phyloP scores from a whole-genome alignment of 1,140 invertebrate genomes.

The Calliopsis andreniformis region DNA sequence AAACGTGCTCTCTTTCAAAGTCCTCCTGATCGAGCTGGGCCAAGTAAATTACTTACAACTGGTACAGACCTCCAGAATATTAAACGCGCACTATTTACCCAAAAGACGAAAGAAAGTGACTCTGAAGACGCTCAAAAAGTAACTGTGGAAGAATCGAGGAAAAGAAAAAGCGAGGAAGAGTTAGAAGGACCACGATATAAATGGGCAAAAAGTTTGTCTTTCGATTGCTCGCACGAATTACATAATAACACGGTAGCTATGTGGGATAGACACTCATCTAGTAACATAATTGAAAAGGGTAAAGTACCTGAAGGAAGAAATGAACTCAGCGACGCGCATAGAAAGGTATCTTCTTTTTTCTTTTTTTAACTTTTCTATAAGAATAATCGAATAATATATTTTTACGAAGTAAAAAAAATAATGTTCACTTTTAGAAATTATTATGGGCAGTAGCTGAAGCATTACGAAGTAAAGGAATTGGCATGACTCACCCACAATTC shows the following conservation, averaged over 20 bases:
- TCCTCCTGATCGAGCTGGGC: constrained; percentile 78
- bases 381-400: too few relatives aligned
- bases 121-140: constrained; percentile 42
- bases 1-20: constrained; percentile 86
- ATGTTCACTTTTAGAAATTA: constrained; percentile 83
- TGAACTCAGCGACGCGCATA: constrained; percentile 84
- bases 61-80: constrained; percentile 77
- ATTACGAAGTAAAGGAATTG: constrained; percentile 84
- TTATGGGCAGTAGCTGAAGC: constrained; percentile 87
- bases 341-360: constrained; percentile 81
- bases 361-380: background rate
- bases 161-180: constrained; percentile 82
- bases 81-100: constrained; percentile 84
- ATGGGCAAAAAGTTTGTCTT: constrained; percentile 84
- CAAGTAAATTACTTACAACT: constrained; percentile 66
- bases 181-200: constrained; percentile 80
- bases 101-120: constrained; percentile 74
- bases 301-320: constrained; percentile 56
- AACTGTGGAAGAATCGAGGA: constrained; percentile 70
- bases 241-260: constrained; percentile 55
- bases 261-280: constrained; percentile 67
- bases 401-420: too few relatives aligned
- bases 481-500: constrained; percentile 84
- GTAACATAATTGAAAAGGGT: constrained; percentile 60
- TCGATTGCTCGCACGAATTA: constrained; percentile 78